A percentile compares a stretch with the other conserved stretches of the same genome.
Conservation (phyloP, 1,140 invertebrate species). For the Zaprionus tsacasi region DNA sequence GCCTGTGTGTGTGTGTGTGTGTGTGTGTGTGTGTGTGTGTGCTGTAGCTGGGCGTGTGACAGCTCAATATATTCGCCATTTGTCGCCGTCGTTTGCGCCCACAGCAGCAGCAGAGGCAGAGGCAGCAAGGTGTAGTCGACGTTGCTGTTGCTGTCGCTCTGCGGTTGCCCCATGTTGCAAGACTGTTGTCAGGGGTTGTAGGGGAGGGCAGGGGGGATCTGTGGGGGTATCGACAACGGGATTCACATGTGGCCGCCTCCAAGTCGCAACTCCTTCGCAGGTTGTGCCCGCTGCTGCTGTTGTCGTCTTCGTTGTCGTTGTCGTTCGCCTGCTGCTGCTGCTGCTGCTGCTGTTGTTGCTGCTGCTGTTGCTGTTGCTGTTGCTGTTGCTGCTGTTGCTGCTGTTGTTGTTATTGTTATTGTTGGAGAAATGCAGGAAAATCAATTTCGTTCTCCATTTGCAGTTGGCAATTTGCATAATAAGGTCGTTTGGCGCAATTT, state of each 20-base stretch:
- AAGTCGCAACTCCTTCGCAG: constrained; percentile 36
- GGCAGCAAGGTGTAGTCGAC: constrained; percentile 22
- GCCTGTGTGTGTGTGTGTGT: constrained; percentile 20
- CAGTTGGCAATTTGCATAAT: constrained; percentile 84
- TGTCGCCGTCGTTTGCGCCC: constrained; percentile 64
- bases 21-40: constrained; percentile 31
- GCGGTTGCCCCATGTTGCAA: constrained; percentile 67
- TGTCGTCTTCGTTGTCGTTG: constrained; percentile 16
- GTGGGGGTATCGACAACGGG: constrained; percentile 15
- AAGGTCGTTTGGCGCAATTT: constrained; percentile 84
- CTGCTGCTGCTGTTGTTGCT: constrained; percentile 10
- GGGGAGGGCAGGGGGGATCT: too few relatives aligned
- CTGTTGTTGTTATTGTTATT: constrained; percentile 40
- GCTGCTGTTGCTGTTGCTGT: constrained; percentile 8
- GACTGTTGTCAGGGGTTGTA: constrained; percentile 59
- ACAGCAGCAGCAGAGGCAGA: constrained; percentile 23
- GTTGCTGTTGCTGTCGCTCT: constrained; percentile 24
- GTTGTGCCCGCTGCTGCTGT: constrained; percentile 17
- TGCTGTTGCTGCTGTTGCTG: constrained; percentile 1
- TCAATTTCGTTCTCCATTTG: constrained; percentile 84
- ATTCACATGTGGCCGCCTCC: constrained; percentile 32
- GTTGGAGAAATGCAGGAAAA: constrained; percentile 79
- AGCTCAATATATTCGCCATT: constrained; percentile 83
- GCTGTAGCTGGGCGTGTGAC: constrained; percentile 62
- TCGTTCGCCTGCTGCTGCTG: constrained; percentile 8